These are phyloP conservation scores for Drosophila ohnishii DNA, from an alignment of 1,140 invertebrate genomes.

Conservation along the genomic window DNA sequence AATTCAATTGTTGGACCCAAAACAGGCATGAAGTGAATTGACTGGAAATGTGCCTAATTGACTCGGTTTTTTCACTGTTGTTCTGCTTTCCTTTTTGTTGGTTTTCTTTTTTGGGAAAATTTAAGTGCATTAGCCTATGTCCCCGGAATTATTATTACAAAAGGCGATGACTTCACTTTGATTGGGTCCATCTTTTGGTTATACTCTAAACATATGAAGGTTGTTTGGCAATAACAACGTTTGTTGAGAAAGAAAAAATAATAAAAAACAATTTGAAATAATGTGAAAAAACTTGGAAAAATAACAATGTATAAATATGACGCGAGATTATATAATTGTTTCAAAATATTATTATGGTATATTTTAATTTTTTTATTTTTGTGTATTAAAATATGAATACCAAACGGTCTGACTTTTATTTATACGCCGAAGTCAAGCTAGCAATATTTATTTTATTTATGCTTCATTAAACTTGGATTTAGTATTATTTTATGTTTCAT, in stretches of 20 bases:
- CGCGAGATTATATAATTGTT: not conserved
- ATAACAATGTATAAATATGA: not conserved
- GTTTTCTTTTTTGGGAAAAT: slow-evolving; percentile 14
- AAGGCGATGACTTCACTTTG: slow-evolving; percentile 43
- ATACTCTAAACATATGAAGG: slow-evolving; percentile 16
- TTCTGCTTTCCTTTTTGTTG: slow-evolving; percentile 17
- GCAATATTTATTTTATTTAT: too few relatives aligned
- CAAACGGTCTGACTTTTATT: too few relatives aligned
- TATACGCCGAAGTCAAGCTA: too few relatives aligned
- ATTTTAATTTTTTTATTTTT: not conserved
- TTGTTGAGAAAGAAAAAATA: not conserved
- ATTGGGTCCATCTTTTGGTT: slow-evolving; percentile 11
- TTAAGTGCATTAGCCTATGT: slow-evolving; percentile 64
- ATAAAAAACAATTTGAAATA: not conserved
- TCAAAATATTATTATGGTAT: not conserved
- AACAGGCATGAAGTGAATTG: slow-evolving; percentile 40
- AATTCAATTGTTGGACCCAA: slow-evolving; percentile 30
- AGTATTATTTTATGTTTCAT: too few relatives aligned
- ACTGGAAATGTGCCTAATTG: slow-evolving; percentile 69
- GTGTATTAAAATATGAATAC: too few relatives aligned
- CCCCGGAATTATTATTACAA: slow-evolving; percentile 45
- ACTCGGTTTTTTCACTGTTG: slow-evolving; percentile 48
- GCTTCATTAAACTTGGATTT: not conserved
- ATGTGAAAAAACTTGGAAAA: not conserved
- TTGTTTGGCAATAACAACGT: not conserved